Base-by-base conservation (phyloP, 2,113 vertebrate species). In the Ariopsis seemanni region DNA sequence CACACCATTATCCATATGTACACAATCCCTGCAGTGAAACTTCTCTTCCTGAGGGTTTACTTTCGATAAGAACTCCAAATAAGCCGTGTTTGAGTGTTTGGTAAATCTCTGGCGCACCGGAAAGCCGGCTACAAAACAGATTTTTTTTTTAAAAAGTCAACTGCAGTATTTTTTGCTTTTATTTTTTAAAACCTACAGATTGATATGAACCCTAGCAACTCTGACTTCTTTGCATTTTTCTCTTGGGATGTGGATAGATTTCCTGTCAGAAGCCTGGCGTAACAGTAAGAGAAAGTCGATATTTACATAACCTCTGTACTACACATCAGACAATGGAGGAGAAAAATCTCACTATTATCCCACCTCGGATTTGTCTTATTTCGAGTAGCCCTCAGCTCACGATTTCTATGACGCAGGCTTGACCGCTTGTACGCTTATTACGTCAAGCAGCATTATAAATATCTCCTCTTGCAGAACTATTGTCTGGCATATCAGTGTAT, bases 191-290 rank as follows among this genome's bases (percentile, higher is more conserved):
- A 85, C 72, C 48, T 79, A 50, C 10, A 14, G 17, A 81, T 69
- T 72, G 25, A 80, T 65, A 42, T 34, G n/a, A 60, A 67, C 17
- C 57, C 60, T 4, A 80, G 57, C n/a, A 57, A 25, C 72, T n/a
- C 22, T 17, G 30, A 62, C 42, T 3, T 34, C 42, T 58, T 58
- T 60, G 4, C 7, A 11, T 71, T 50, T 11, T 65, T 79, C 88
- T 69, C 75, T 62, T 60, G 4, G 82, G 60, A 42, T 82, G 48
- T 50, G 20, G 58, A 89, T 60, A 25, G 89, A 86, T 90, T 91
- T 89, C 34, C 86, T 91, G 87, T 89, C 90, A 85, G 7, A 78
- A 53, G 22, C 80, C 65, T 20, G 25, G 71, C 57, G 53, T 1
- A 20, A 63, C 48, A 86, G 83, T 25, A 87, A 85, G 27, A 62